phyloP scores from a whole-genome alignment of 2,888 invertebrate species.

The Callyntrura guangdongensis region DNA sequence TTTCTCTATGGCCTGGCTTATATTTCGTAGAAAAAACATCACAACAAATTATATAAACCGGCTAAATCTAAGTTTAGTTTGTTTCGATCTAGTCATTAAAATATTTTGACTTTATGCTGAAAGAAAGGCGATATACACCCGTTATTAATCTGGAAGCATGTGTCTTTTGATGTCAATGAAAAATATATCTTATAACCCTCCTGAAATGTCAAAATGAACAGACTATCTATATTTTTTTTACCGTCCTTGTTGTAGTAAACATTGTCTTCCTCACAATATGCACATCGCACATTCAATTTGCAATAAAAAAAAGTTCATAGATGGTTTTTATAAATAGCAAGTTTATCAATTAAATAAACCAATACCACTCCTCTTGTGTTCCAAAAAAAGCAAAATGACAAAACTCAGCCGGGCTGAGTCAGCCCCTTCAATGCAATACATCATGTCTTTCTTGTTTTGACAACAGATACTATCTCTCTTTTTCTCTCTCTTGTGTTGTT shows the following conservation, averaged over 20 bases:
- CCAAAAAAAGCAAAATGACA: constrained; percentile 30
- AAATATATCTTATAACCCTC: not conserved
- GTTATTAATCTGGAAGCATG: no score
- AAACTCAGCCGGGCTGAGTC: not conserved
- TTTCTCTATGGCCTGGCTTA: not conserved
- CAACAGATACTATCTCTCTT: not conserved
- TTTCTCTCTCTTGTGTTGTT: not conserved
- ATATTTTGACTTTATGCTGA: no score
- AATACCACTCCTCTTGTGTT: not conserved
- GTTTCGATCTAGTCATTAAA: no score
- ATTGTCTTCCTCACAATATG: no score
- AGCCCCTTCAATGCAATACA: not conserved
- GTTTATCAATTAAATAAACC: not conserved
- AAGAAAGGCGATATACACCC: no score
- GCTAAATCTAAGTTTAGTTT: not conserved
- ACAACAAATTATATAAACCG: not conserved
- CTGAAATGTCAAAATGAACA: not conserved
- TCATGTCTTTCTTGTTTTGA: constrained; percentile 38
- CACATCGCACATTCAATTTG: no score
- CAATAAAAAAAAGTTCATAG: not conserved
- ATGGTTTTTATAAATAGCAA: not conserved
- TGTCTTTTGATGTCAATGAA: no score
- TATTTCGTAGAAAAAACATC: not conserved
- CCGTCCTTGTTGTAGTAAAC: no score
- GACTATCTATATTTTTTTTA: no score